Percentiles rank a stretch among this genome's conserved stretches.
Evolutionary conservation across 1,140 invertebrate species (phyloP).

Genomic region (Drosophila littoralis): DNA sequence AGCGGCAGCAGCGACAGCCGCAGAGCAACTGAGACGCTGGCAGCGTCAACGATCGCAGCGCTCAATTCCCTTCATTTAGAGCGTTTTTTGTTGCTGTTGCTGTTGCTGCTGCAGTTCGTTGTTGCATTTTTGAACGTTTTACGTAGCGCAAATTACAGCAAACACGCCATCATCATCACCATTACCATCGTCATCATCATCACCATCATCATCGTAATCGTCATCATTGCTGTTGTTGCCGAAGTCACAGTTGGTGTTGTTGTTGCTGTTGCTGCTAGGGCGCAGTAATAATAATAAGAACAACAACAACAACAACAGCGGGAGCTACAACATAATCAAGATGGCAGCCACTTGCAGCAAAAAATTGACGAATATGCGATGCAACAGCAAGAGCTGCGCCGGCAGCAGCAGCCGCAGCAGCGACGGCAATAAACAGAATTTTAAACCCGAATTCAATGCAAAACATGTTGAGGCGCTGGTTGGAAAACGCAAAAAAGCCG

Average conservation of each 20-base stretch:
- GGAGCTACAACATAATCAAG: slow-evolving; percentile 79
- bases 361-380: slow-evolving; percentile 82
- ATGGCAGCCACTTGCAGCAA: slow-evolving; percentile 76
- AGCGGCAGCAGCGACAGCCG: slow-evolving; percentile 13
- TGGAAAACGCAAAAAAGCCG: slow-evolving; percentile 45
- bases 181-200: slow-evolving; percentile 46
- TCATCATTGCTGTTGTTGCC: slow-evolving; percentile 19
- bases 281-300: slow-evolving; percentile 59
- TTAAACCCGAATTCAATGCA: slow-evolving; percentile 80
- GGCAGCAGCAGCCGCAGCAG: slow-evolving; percentile 34
- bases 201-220: slow-evolving; percentile 27
- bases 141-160: slow-evolving; percentile 82
- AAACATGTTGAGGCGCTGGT: slow-evolving; percentile 62
- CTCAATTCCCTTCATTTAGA: slow-evolving; percentile 82
- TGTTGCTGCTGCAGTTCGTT: slow-evolving; percentile 67
- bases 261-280: slow-evolving; percentile 47
- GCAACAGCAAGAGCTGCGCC: slow-evolving; percentile 55
- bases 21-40: slow-evolving; percentile 36
- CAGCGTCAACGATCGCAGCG: slow-evolving; percentile 79
- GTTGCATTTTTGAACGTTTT: slow-evolving; percentile 82
- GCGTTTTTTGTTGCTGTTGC: slow-evolving; percentile 55
- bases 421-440: slow-evolving; percentile 66
- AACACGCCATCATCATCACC: slow-evolving; percentile 80
- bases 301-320: slow-evolving; percentile 56
- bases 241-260: slow-evolving; percentile 39